Base-by-base conservation (phyloP, 2,113 vertebrate genomes). In the Clinocottus analis region DNA sequence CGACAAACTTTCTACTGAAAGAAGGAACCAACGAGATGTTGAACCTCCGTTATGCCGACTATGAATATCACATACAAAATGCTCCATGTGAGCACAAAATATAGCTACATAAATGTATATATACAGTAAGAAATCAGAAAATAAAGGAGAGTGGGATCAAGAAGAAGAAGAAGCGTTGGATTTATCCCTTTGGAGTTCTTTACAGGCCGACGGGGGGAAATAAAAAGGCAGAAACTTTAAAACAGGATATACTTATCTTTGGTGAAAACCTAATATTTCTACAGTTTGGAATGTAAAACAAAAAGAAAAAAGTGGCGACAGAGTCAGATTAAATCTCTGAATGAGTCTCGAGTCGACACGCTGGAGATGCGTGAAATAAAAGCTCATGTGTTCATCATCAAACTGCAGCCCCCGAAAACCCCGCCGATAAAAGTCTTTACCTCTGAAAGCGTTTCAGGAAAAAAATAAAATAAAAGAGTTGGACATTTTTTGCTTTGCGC, bases 61-160 rank as follows among this genome's bases (percentile, higher is more conserved):
- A 89, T 92, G 91, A 91, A 90, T 86, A 93, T 93, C 89, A 90
- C 91, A 91, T 93, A 93, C 89, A 93, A 87, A 92, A 88, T 86
- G 85, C 80, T 85, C 89, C 72, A 83, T 76, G 74, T 83, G 88
- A 90, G 91, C 89, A 84, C 90, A 87, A 90, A 91, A 89, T 92
- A 89, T 75, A 88, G 91, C 87, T 92, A 93, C 92, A 90, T 90
- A 88, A 80, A 91, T 89, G 92, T 93, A 92, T 94, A n/a, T n/a
- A 88, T 91, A 94, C 90, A 93, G 85, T 60, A 83, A 77, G 69
- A 79, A 90, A 63, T 62, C 33, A 51, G 25, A 62, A 77, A 80
- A n/a, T 19, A 75, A 75, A 69, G 61, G 7, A 4, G 33, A 43
- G 25, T 35, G 14, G 43, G 25, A 45, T 61, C 39, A 45, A 21